Base-by-base conservation (phyloP, 2,113 vertebrate genomes). In the Pogonocichla stellata region DNA sequence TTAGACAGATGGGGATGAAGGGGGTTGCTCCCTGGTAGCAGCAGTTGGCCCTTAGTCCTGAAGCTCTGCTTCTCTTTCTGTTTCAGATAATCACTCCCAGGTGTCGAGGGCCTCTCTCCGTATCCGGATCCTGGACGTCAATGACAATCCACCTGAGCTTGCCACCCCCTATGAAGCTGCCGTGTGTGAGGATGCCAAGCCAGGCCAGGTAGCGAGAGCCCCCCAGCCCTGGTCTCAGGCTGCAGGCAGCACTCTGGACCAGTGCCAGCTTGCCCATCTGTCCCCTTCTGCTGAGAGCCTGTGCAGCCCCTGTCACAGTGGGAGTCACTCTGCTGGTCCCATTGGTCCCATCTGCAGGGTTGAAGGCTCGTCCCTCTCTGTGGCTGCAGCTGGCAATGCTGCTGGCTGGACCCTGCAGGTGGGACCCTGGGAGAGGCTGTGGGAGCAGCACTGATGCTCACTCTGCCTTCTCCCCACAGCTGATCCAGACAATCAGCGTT, bases 401-500 rank as follows among this genome's bases (percentile, higher is more conserved):
- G 0, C 53, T 67, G 93, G 36, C 71, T 5, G 2, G 20, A 64
- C 47, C 38, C 60, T 50, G 47, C 3, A 2, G 5, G 2, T 3
- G 2, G 64, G 26, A 16, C 13, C 28, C 2, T 7, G 48, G 42
- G 14, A 38, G 50, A 13, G 26, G 40, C 58, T 73, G 75, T 3
- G 0, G 67, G 24, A 36, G 56, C 36, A 48, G 40, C 40, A 10
- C 18, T 20, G 26, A 28, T 13, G 40, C 67, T 87, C 61, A 53
- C 31, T 89, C 60, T 70, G 61, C 91, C 73, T 72, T 81, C 58
- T 90, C n/a, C 58, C 78, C 7, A 3, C 90, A 99, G 99, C 98
- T 99, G 86, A 99, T 99, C 98, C 99, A 99, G 98, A 99, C 99
- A 70, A 99, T 99, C 98, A 99, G 99, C 0, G 99, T 99, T 40